Conservation (phyloP, 30 jellyfish, hydroid and myxozoan species). For the Catostylus mosaicus region DNA sequence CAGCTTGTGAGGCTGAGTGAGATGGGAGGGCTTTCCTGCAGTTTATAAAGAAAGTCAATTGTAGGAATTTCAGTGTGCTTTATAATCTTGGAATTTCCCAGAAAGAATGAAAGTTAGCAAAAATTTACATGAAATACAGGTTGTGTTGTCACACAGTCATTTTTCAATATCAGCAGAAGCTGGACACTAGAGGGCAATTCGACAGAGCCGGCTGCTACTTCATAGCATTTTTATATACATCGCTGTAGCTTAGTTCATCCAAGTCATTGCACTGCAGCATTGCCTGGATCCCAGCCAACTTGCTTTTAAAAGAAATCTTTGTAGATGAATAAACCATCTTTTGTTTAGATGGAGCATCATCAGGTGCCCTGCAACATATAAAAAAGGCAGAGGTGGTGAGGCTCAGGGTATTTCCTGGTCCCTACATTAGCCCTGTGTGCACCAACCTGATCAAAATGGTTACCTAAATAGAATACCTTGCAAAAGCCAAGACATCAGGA, state of each 20-base stretch:
- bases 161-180: not conserved
- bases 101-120: not conserved
- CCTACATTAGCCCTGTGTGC: no score
- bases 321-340: slow-evolving; percentile 62
- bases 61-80: no score
- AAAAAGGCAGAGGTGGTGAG: not conserved
- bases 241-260: slow-evolving; percentile 65
- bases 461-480: no score
- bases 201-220: not conserved
- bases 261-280: slow-evolving; percentile 59
- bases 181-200: not conserved
- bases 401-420: not conserved
- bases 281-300: slow-evolving; percentile 19
- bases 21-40: no score
- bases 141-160: not conserved
- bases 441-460: no score
- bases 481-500: no score
- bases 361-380: slow-evolving; percentile 69
- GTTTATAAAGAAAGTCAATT: no score
- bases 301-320: slow-evolving; percentile 24
- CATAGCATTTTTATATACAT: slow-evolving; percentile 4
- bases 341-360: slow-evolving; percentile 27
- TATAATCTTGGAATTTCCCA: no score
- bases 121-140: not conserved
- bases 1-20: no score